These are phyloP conservation scores for Cheirogaleus medius DNA, from an alignment of 2,113 vertebrate species.

Conservation along the genomic window DNA sequence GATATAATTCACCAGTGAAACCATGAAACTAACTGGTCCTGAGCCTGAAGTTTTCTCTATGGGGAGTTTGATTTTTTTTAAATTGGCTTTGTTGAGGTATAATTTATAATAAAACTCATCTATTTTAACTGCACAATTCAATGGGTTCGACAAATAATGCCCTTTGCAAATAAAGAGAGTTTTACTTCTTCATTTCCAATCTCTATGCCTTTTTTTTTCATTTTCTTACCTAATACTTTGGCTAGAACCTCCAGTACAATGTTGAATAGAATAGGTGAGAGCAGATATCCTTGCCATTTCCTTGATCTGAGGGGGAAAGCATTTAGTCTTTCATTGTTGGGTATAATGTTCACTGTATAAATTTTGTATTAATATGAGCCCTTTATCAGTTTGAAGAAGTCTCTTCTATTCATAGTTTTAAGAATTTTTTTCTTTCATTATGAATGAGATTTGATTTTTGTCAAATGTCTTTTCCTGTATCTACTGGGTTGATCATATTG, in stretches of 20 bases:
- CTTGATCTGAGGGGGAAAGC: not conserved
- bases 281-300: not conserved
- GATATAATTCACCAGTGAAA: conserved; percentile 21
- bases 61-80: not conserved
- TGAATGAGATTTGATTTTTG: conserved; percentile 18
- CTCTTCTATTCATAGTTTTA: not conserved
- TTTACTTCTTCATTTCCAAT: not conserved
- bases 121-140: not conserved
- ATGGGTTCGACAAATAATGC: not conserved
- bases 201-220: conserved; percentile 33
- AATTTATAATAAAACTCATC: not conserved
- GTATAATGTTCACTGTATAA: not conserved
- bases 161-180: not conserved
- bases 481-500: not conserved
- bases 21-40: not conserved
- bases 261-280: not conserved
- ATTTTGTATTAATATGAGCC: not conserved
- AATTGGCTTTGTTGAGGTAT: conserved; percentile 17
- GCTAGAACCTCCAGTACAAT: not conserved
- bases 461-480: not conserved
- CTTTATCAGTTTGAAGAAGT: not conserved
- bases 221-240: not conserved
- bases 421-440: not conserved
- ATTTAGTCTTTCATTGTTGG: conserved; percentile 14
- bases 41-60: not conserved